Evolutionary conservation across 1,140 invertebrate genomes (phyloP).

Genomic region (Medauroidea extradentata): DNA sequence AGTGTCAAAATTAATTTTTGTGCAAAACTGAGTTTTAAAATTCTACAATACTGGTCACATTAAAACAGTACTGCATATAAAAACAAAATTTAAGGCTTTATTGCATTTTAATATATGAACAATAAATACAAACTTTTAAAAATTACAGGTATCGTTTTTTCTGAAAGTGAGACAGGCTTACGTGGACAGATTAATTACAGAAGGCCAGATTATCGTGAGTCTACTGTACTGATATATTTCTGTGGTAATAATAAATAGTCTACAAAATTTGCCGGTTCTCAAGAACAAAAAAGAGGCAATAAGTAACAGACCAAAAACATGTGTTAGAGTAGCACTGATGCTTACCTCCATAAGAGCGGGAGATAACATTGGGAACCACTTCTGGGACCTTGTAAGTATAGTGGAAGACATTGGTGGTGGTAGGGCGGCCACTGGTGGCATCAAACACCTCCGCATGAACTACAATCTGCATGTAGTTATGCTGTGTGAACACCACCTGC

Average conservation of each 20-base stretch:
- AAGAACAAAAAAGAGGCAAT: slow-evolving; percentile 5
- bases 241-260: neutral
- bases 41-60: too few relatives aligned
- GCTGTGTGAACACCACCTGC: slow-evolving; percentile 63
- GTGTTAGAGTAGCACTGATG: slow-evolving; percentile 5
- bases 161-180: too few relatives aligned
- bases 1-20: too few relatives aligned
- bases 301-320: neutral
- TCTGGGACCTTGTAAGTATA: slow-evolving; percentile 61
- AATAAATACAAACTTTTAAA: too few relatives aligned
- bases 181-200: too few relatives aligned
- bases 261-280: neutral
- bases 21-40: too few relatives aligned
- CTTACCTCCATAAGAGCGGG: slow-evolving; percentile 64
- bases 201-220: too few relatives aligned
- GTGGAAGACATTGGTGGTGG: slow-evolving; percentile 73
- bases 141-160: too few relatives aligned
- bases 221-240: too few relatives aligned
- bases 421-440: slow-evolving; percentile 49
- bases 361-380: slow-evolving; percentile 54
- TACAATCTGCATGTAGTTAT: slow-evolving; percentile 57
- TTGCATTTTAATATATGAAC: too few relatives aligned
- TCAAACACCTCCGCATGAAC: slow-evolving; percentile 67
- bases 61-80: neutral
- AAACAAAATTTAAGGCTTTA: too few relatives aligned